Conservation (phyloP, 2,888 invertebrate species). For the Stictocephala bisonia region DNA sequence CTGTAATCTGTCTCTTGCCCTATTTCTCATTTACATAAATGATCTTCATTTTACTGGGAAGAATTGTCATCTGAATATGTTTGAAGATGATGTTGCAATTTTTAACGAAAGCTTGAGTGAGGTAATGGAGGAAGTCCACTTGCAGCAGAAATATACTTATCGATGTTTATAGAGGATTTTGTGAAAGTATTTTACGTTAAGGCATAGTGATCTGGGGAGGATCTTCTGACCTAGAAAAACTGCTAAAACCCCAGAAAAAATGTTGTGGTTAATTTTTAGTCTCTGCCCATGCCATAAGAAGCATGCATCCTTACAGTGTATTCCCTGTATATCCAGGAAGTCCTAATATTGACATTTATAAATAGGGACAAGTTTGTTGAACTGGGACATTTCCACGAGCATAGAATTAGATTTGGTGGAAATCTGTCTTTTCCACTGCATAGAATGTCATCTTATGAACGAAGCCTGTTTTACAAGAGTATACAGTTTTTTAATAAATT, state of each 20-base stretch:
- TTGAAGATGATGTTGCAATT: too few species aligned
- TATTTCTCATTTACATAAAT: too few species aligned
- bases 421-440: too few species aligned
- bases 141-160: not conserved
- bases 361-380: not conserved
- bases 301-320: not conserved
- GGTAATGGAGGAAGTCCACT: too few species aligned
- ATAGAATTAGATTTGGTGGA: too few species aligned
- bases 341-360: not conserved
- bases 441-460: too few species aligned
- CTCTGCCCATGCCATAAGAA: not conserved
- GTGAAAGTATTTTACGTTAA: not conserved
- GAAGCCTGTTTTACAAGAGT: too few species aligned
- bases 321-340: not conserved
- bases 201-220: not conserved
- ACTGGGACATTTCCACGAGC: not conserved
- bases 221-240: not conserved
- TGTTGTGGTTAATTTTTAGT: not conserved
- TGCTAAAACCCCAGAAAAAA: not conserved
- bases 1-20: too few species aligned
- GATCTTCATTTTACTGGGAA: too few species aligned
- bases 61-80: too few species aligned
- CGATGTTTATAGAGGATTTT: not conserved
- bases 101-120: too few species aligned
- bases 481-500: too few species aligned